Conservation (phyloP, 2,113 vertebrate species). For the Leiothrix lutea region DNA sequence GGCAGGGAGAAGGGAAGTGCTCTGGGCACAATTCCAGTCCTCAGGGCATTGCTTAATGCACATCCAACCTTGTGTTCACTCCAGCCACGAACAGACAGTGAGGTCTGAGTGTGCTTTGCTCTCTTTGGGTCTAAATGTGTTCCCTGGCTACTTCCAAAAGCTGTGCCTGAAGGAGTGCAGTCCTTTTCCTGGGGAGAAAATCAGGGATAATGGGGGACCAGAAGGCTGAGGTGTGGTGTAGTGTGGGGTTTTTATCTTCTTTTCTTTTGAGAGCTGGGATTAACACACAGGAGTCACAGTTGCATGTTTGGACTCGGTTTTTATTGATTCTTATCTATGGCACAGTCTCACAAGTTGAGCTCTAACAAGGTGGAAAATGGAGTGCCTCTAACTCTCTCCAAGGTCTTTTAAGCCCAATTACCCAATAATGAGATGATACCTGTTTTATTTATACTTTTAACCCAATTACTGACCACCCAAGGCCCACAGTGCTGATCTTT, state of each 20-base stretch:
- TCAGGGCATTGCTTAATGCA: background rate
- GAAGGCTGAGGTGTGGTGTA: accelerated
- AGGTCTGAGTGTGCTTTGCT: background rate
- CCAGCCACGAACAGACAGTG: background rate
- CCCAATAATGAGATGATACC: background rate
- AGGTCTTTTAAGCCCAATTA: background rate
- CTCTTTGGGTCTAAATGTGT: background rate
- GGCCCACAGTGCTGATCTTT: background rate
- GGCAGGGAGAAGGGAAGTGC: background rate
- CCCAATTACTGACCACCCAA: background rate
- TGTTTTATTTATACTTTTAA: background rate
- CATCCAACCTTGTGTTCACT: background rate
- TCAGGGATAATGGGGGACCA: background rate
- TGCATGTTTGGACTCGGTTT: background rate
- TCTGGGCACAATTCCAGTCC: background rate
- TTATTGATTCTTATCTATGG: background rate
- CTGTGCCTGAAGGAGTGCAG: background rate
- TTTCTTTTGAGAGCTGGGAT: background rate
- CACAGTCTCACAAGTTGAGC: background rate
- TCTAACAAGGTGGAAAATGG: background rate
- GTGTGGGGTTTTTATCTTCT: background rate
- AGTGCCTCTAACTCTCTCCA: background rate
- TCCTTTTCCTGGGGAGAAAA: background rate
- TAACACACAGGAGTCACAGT: background rate
- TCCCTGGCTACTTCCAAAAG: background rate